Conservation (phyloP, 2,797 vertebrate genomes). For the Anisognathus igniventris region DNA sequence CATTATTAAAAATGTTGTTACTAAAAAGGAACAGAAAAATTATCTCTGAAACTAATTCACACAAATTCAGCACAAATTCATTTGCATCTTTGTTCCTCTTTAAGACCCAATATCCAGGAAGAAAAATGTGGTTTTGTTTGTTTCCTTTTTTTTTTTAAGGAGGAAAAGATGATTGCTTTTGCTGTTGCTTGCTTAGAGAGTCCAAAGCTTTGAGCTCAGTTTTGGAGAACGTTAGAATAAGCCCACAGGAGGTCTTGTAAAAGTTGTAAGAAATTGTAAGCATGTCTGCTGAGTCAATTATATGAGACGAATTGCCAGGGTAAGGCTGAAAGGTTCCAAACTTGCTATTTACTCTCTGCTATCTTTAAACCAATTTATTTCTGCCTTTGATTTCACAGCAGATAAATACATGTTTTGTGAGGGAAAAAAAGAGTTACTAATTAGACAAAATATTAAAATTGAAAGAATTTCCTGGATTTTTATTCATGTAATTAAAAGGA, state of each 20-base stretch:
- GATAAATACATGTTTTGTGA: background rate
- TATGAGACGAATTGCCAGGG: slow-evolving; percentile 32
- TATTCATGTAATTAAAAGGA: background rate
- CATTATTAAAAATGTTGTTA: background rate
- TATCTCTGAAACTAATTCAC: background rate
- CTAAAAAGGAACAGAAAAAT: background rate
- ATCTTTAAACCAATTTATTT: slow-evolving; percentile 20
- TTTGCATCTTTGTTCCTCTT: background rate
- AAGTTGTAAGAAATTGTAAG: slow-evolving; percentile 56
- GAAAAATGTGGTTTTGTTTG: background rate
- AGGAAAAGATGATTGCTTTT: background rate
- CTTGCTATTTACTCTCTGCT: slow-evolving; percentile 35
- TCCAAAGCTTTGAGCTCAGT: slow-evolving; percentile 24
- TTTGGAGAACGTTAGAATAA: slow-evolving; percentile 36
- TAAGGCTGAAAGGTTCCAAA: slow-evolving; percentile 22
- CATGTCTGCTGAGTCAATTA: slow-evolving; percentile 55
- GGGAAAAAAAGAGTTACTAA: background rate
- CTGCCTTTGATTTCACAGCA: slow-evolving; percentile 15
- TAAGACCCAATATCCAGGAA: background rate
- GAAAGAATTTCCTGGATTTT: background rate
- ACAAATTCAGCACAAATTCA: background rate
- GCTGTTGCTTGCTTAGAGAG: background rate
- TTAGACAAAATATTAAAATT: slow-evolving; percentile 2
- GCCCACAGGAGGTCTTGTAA: slow-evolving; percentile 53
- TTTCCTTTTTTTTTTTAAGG: background rate